These are phyloP conservation scores for Xiphophorus hellerii DNA, from an alignment of 2,113 vertebrate species.

Conservation along the genomic window DNA sequence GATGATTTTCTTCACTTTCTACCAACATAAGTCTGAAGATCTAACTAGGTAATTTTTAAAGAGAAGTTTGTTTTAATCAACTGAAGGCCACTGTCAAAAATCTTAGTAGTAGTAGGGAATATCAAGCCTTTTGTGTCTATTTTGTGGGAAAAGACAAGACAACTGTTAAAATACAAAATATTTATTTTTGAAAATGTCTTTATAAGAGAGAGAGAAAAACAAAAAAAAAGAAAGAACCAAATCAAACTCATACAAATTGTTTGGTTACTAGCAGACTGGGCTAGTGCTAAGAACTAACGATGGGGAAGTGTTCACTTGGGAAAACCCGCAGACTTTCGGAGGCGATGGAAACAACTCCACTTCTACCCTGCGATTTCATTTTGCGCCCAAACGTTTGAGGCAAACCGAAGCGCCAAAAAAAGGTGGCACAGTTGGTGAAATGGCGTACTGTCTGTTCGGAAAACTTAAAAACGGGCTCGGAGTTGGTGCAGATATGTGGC, in stretches of 20 bases:
- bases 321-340: conserved; percentile 51
- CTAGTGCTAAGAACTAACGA: conserved; percentile 75
- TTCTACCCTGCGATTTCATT: conserved; percentile 45
- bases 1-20: no score
- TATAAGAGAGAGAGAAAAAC: conserved; percentile 58
- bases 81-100: neutral
- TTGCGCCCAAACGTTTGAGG: conserved; percentile 62
- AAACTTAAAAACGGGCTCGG: conserved; percentile 36
- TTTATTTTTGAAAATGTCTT: conserved; percentile 81
- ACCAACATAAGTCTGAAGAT: no score
- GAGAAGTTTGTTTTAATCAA: no score
- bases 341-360: conserved; percentile 38
- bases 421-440: conserved; percentile 70
- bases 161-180: conserved; percentile 81
- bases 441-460: conserved; percentile 58
- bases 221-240: conserved; percentile 40
- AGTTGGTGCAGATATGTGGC: conserved; percentile 55
- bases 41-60: no score
- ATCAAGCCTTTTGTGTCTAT: neutral
- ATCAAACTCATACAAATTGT: conserved; percentile 77
- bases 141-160: conserved; percentile 64
- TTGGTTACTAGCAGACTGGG: conserved; percentile 78
- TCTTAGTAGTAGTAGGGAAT: neutral
- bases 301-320: conserved; percentile 58
- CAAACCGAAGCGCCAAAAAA: conserved; percentile 59